Evolutionary conservation across 1,140 invertebrate species (phyloP), one percentile per base, ranked within the genome.

Genomic region (Tachypleus tridentatus): DNA sequence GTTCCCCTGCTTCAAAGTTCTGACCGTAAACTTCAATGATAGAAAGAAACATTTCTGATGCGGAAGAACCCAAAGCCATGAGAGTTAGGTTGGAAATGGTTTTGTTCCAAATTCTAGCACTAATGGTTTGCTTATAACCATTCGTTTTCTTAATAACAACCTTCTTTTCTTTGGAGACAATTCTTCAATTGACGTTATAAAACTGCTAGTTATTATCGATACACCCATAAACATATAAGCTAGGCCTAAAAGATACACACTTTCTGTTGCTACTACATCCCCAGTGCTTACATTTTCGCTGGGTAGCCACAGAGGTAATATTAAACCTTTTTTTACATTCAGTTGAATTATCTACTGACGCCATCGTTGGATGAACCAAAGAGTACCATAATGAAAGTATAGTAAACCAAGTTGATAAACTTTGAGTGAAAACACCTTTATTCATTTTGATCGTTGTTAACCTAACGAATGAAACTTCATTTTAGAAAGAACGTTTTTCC

Each of bases 151-250:
- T 87, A 8, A 96, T 85, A 66, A 85, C 83, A 4, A 84, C 84
- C 76, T 95, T 91, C 69, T 91, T 89, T 76, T 97, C 94, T 76
- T 94, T 88, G 3, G 93, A 97, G 5, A 96, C 98, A 74, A 99
- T 99, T 98, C 95, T 83, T 98, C 96, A 76, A 99, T 98, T 66
- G 94, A 88, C 4, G 93, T 92, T 96, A 99, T 98, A 78, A 98
- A 98, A 10, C 94, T 85, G 77, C 98, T 96, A 49, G 95, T 95
- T 52, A 98, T 88, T 74, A 99, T 98, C 65, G 95, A 97, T 4
- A 99, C 95, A 53, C 97, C 96, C 73, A 99, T 89, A 79, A 99
- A 99, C 70, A 98, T 82, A 76, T 97, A 98, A 53, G 91, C 77
- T 77, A 98, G 83, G 29, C 84, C 77, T 4, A 91, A 71, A 76